Evolutionary conservation across 2,797 vertebrate species (phyloP).

Genomic region (Spinus pinus): DNA sequence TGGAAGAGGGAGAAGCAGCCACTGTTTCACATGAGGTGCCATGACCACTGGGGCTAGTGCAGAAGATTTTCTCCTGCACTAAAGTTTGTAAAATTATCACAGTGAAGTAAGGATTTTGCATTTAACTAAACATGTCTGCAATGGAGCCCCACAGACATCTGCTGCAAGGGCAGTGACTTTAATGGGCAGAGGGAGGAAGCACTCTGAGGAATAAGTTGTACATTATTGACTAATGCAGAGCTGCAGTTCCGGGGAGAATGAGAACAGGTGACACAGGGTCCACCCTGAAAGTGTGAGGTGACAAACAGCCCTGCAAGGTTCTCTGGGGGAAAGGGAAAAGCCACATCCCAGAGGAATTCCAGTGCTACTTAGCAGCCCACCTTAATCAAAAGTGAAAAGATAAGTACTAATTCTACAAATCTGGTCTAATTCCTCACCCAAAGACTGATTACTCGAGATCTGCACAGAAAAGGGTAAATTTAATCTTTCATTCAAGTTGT

Average conservation of each 20-base stretch:
- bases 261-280: neutral
- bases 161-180: neutral
- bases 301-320: neutral
- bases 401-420: neutral
- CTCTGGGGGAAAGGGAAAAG: neutral
- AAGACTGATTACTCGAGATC: neutral
- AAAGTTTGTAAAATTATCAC: conserved; percentile 37
- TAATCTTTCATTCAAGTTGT: neutral
- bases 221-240: neutral
- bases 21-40: neutral
- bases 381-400: neutral
- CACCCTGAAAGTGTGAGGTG: neutral
- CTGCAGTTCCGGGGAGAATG: neutral
- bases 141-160: neutral
- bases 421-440: neutral
- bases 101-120: neutral
- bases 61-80: conserved; percentile 4
- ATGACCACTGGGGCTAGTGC: neutral
- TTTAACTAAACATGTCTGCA: conserved; percentile 33
- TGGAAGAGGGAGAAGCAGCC: neutral
- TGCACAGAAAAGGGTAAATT: neutral
- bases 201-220: neutral
- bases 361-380: neutral
- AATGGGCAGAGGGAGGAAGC: neutral
- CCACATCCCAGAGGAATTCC: neutral